Conservation (phyloP, 1,140 invertebrate species). For the Leptopilina boulardi region DNA sequence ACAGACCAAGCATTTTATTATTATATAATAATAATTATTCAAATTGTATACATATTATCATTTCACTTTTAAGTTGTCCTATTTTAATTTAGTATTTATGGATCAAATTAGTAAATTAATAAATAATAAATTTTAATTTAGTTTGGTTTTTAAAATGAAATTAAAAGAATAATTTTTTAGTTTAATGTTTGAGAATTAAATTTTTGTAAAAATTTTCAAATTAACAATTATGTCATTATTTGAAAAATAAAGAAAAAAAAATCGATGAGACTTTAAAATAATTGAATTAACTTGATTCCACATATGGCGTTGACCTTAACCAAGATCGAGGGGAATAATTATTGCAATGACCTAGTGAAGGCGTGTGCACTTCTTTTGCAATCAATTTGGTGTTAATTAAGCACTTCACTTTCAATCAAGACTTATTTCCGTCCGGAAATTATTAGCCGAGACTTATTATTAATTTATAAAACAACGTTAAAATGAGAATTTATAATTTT, state of each 20-base stretch:
- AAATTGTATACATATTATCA: too few relatives aligned
- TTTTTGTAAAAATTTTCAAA: background rate
- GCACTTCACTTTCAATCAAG: background rate
- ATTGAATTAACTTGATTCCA: background rate
- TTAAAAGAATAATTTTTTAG: too few relatives aligned
- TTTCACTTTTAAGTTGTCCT: too few relatives aligned
- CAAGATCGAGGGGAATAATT: conserved; percentile 27
- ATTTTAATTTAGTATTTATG: too few relatives aligned
- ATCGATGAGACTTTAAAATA: background rate
- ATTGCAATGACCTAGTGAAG: conserved; percentile 14
- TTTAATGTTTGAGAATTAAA: background rate
- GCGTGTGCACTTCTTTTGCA: conserved; percentile 4
- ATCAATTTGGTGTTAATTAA: conserved; percentile 29
- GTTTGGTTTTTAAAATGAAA: too few relatives aligned
- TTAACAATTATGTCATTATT: conserved; percentile 6
- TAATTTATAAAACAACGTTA: background rate
- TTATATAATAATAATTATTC: too few relatives aligned
- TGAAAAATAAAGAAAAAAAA: background rate
- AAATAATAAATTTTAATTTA: too few relatives aligned
- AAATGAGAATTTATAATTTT: too few relatives aligned
- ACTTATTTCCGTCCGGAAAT: background rate
- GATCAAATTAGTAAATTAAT: too few relatives aligned
- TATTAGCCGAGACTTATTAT: background rate
- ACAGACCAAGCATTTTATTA: too few relatives aligned
- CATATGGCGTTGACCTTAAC: conserved; percentile 26